Evolutionary conservation across 2,888 invertebrate genomes (phyloP), one percentile per base, ranked within the genome.

Genomic region (Abscondita cerata): DNA sequence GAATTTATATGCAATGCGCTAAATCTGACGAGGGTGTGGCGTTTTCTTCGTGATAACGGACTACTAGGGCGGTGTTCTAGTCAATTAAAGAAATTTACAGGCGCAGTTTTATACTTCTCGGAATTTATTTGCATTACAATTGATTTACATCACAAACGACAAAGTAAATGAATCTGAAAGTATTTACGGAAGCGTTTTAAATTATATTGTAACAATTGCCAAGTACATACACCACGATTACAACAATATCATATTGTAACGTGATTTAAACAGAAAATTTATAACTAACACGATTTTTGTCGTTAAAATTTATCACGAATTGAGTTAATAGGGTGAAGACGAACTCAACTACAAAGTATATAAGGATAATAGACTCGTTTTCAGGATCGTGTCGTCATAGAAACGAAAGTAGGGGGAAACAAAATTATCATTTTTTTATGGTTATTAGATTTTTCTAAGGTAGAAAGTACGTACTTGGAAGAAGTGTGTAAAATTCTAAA

Each of bases 381-480:
- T 52, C 50, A 47, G 58, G 44, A 63, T 36, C 51, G 54, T 48
- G 63, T 63, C 55, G 63, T 48, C 63, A 55, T 63, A 38, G 60
- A 25, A 57, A 64, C 58, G 64, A 60, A 65, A 71, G 70, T 68
- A 73, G 74, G 74, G 76, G 70, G 64, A 65, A 75, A 73, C 70
- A 69, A 73, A 76, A 76, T 77, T 76, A 78, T 79, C 76, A 78
- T 77, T 76, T 78, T 78, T 78, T 78, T 77, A 78, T 78, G 78
- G 78, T 78, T 78, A 78, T 76, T 77, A 76, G 76, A 73, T 70
- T 76, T 77, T 76, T 73, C 70, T 66, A 66, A 53, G 57, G 53
- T 59, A 62, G 44, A 38, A 64, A 59, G 62, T 63, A 52, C 52
- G 47, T 40, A 52, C 59, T 53, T 59, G 53, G 44, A 34, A 59